Base-by-base conservation (phyloP, 37 sponge, comb jelly and placozoan species). In the Agelas oroides region DNA sequence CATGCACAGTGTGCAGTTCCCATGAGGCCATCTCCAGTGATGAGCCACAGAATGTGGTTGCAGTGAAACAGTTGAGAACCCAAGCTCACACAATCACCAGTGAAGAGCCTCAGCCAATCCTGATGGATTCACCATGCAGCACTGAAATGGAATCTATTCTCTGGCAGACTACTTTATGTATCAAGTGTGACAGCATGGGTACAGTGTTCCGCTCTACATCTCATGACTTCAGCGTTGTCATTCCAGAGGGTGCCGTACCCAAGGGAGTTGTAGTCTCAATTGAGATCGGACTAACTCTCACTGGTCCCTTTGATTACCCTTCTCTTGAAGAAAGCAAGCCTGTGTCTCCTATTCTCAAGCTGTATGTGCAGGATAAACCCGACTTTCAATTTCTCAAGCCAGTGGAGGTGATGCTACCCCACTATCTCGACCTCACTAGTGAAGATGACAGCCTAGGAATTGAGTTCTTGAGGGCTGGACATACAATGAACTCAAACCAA, bases 201-300 rank as follows among this genome's bases (percentile, higher is more conserved):
- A 64, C 64, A 39, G n/a, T 14, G 14, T 77, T 61, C 24, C 16
- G 28, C 38, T 61, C 60, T 62, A 8, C 59, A 62, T 40, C 38
- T 61, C 78, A 77, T 25, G 64, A 62, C 46, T 61, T 77, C 21
- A n/a, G 17, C 5, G 38, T 77, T 5, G 61, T 1, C 8, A 39
- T 77, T 20, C 78, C 78, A 40, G n/a, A 19, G n/a, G 63, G 38
- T 63, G 78, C 78, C 34, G 36, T 77, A 1, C 64, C 78, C 3
- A 20, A 61, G 21, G 78, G 78, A 63, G 32, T 2, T 2, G 1
- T 23, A 8, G 35, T 77, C 13, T 15, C 78, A 24, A 63, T 77
- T 35, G 65, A 77, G 61, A 60, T 77, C 11, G 78, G 64, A 24
- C 64, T 77, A 24, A 38, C 65, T 25, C 78, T 77, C 2, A 21